phyloP scores from a whole-genome alignment of 2,113 vertebrate species.

The Crotalus horridus region DNA sequence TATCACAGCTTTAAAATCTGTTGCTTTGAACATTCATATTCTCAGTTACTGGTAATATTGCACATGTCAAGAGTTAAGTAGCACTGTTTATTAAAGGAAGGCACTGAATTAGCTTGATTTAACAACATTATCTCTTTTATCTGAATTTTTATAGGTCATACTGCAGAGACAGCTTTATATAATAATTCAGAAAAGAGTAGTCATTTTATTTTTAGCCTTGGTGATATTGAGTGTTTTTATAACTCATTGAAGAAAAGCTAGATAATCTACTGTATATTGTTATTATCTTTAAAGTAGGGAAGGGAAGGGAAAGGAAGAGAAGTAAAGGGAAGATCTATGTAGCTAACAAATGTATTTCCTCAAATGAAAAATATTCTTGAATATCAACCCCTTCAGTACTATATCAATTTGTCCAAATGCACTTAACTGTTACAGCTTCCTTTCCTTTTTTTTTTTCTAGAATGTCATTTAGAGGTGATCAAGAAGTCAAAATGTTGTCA shows the following conservation, averaged over 20 bases:
- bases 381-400: background rate
- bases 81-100: background rate
- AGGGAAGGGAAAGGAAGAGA: background rate
- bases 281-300: background rate
- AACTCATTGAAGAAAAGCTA: background rate
- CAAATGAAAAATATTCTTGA: background rate
- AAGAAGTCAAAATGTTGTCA: background rate
- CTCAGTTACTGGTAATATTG: background rate
- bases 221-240: background rate
- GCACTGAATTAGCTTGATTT: background rate
- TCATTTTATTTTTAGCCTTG: background rate
- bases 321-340: background rate
- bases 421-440: background rate
- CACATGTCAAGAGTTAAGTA: background rate
- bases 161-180: background rate
- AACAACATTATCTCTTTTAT: background rate
- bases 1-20: background rate
- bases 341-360: background rate
- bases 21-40: background rate
- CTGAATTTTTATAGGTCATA: background rate
- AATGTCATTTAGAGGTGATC: background rate
- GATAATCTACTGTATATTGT: background rate
- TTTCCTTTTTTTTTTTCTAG: background rate
- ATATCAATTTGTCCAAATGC: background rate
- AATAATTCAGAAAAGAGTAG: background rate